Evolutionary conservation across 2,888 invertebrate species (phyloP), one percentile per base, ranked within the genome.

Genomic region (Teinopalpus imperialis): DNA sequence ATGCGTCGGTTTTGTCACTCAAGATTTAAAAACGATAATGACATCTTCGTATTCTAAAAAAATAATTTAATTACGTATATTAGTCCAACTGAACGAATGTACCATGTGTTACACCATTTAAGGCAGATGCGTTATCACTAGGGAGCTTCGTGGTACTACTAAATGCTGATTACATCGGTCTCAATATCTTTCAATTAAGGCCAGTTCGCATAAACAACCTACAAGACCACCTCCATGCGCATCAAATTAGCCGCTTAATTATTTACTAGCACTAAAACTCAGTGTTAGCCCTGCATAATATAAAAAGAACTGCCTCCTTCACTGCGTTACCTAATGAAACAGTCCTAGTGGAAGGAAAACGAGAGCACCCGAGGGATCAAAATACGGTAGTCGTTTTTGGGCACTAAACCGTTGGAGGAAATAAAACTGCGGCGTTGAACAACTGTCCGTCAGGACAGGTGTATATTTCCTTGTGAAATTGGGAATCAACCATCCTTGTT

Each of bases 211-310:
- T 83, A 83, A 87, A 86, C 70, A 66, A 68, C 67, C 63, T 64
- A 64, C 61, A 56, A 60, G 66, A 68, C 63, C 68, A 68, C 66
- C 68, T 74, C 74, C 74, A 66, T 59, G 69, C 81, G 67, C 87
- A 88, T 87, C 87, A 86, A 88, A 88, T 88, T 88, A 86, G 79
- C 74, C 59, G 74, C 69, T 80, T 81, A 81, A 82, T 85, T 86
- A 85, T 88, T 86, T 85, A 86, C 83, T 78, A 75, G 76, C 74
- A 81, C 70, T 88, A 83, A 86, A 87, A 81, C 78, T 59, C 69
- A 67, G 68, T 68, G 74, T 71, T 75, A 74, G 74, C 70, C 63
- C 55, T 61, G 63, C 61, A 66, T 75, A 75, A 59, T 50, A 53
- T 63, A 73, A 59, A 56, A 49, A 69, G 82, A 79, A 65, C 81